Conservation (phyloP, 1,140 invertebrate species). For the Scylla paramamosain region DNA sequence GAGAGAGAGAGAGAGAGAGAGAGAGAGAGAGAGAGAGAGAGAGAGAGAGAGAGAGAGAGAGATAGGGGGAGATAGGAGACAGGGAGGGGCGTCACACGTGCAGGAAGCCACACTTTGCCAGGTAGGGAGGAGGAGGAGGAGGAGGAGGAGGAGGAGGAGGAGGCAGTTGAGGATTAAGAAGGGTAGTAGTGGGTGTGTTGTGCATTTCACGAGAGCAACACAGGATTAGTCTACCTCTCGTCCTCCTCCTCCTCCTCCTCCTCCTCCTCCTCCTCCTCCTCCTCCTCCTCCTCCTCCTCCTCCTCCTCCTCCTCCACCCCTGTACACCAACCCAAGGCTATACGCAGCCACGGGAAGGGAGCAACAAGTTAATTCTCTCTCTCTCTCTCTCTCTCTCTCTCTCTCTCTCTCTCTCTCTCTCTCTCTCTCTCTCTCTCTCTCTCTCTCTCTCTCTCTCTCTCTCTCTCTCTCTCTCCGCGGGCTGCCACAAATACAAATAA, state of each 20-base stretch:
- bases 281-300: slow-evolving; percentile 16
- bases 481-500: background rate
- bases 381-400: slow-evolving; percentile 3
- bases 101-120: too few relatives aligned
- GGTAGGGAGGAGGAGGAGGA: too few relatives aligned
- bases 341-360: background rate
- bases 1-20: too few relatives aligned
- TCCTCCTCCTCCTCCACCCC: background rate
- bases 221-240: background rate
- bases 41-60: too few relatives aligned
- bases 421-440: background rate
- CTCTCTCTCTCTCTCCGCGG: slow-evolving; percentile 30
- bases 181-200: background rate
- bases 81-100: too few relatives aligned
- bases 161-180: background rate
- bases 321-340: background rate
- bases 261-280: slow-evolving; percentile 5
- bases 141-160: too few relatives aligned
- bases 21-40: too few relatives aligned
- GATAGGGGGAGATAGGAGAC: too few relatives aligned
- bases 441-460: background rate
- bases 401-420: background rate
- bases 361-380: background rate
- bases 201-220: background rate
- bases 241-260: background rate